phyloP scores from a whole-genome alignment of 37 sponge, comb jelly and placozoan species.

The Halichondria panicea region DNA sequence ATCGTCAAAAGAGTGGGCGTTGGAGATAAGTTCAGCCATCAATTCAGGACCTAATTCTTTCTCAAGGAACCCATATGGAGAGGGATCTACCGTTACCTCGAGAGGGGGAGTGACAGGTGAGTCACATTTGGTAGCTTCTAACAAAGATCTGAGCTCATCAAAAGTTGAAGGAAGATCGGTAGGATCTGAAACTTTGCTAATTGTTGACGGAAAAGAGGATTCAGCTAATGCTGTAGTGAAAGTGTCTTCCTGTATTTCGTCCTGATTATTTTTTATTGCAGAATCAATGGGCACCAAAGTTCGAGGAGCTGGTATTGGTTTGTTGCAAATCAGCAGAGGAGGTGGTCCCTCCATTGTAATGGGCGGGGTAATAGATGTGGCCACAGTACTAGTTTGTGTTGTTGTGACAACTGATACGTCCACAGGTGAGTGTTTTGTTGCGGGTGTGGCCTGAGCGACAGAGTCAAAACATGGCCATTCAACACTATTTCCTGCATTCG shows the following conservation, averaged over 20 bases:
- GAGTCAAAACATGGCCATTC: too few relatives aligned
- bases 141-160: too few relatives aligned
- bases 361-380: not conserved
- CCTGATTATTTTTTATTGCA: not conserved
- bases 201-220: too few relatives aligned
- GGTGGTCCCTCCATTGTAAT: not conserved
- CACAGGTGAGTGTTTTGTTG: not conserved
- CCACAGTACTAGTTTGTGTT: not conserved
- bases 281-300: not conserved
- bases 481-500: too few relatives aligned
- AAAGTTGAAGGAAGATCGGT: too few relatives aligned
- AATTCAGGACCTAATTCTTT: constrained; percentile 10
- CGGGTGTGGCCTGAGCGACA: not conserved
- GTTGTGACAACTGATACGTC: not conserved
- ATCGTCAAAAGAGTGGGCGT: not conserved
- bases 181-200: too few relatives aligned
- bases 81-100: not conserved
- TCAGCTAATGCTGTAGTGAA: too few relatives aligned
- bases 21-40: not conserved
- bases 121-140: too few relatives aligned
- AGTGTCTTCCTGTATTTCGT: not conserved
- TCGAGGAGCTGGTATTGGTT: not conserved
- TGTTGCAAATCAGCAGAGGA: not conserved
- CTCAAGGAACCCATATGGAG: constrained; percentile 25
- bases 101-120: too few relatives aligned